Percentiles rank a stretch among this genome's conserved stretches.
Conservation (phyloP, 2,888 invertebrate genomes). For the Noctua comes region DNA sequence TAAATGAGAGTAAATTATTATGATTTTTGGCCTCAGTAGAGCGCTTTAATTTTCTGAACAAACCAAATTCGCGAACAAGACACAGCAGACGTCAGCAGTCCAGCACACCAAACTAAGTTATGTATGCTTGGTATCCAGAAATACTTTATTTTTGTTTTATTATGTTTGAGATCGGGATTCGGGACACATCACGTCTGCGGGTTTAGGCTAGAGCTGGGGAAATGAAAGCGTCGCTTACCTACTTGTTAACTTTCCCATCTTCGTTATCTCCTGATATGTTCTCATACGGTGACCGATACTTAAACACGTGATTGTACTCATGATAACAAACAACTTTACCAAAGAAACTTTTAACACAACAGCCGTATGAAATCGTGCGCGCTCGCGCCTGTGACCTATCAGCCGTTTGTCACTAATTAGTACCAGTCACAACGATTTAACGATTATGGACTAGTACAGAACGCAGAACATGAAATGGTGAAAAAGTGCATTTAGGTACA, state of each 20-base stretch:
- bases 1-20: background rate
- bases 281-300: too few species aligned
- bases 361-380: too few species aligned
- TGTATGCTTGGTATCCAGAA: background rate
- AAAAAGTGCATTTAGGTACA: background rate
- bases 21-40: background rate
- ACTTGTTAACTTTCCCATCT: background rate
- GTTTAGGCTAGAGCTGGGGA: background rate
- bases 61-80: background rate
- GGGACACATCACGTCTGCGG: background rate
- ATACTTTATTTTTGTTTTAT: background rate
- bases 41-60: too few species aligned
- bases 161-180: too few species aligned
- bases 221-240: background rate
- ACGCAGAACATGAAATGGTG: background rate
- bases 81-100: background rate
- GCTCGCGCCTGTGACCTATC: too few species aligned
- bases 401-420: too few species aligned
- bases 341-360: too few species aligned
- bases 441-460: background rate
- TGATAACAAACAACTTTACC: too few species aligned
- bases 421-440: background rate
- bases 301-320: too few species aligned
- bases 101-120: background rate
- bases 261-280: background rate